Percentiles rank a stretch among this genome's conserved stretches.
These are phyloP conservation scores for Scolopax bukidnonensis DNA, from an alignment of 2,797 vertebrate species.

Conservation along the genomic window DNA sequence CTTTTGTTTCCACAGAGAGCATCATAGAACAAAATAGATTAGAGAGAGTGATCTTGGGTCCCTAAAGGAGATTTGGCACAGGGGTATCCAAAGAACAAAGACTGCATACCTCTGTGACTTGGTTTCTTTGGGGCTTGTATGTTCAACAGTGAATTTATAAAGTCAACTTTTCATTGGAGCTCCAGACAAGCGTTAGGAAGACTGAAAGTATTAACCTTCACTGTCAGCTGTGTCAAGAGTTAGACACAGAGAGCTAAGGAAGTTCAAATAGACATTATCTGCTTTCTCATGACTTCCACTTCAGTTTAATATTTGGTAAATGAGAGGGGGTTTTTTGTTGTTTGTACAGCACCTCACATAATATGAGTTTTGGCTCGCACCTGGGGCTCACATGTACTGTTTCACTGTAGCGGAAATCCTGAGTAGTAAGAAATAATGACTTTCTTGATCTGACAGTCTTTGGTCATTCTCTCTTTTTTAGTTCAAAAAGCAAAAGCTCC, in stretches of 20 bases:
- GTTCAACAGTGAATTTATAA: neutral
- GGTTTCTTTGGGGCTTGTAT: neutral
- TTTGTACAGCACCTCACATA: neutral
- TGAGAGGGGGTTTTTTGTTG: rapidly evolving
- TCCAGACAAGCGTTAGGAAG: neutral
- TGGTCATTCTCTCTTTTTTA: conserved; percentile 65
- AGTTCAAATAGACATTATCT: neutral
- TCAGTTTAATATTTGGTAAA: neutral
- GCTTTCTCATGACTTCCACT: neutral
- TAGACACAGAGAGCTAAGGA: neutral
- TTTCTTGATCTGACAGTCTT: neutral
- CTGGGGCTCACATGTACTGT: neutral
- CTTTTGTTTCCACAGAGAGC: neutral
- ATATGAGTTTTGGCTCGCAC: neutral
- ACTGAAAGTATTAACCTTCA: neutral
- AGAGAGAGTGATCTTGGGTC: neutral
- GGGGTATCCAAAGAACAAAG: neutral
- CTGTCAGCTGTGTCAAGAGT: neutral
- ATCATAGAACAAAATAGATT: neutral
- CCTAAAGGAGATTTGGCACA: neutral
- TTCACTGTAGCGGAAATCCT: neutral
- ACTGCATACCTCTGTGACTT: neutral
- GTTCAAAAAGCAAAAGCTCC: conserved; percentile 95
- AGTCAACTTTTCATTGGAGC: neutral
- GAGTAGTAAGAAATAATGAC: neutral